These are phyloP conservation scores for Acrobasis suavella DNA, from an alignment of 2,888 invertebrate genomes.

Conservation along the genomic window DNA sequence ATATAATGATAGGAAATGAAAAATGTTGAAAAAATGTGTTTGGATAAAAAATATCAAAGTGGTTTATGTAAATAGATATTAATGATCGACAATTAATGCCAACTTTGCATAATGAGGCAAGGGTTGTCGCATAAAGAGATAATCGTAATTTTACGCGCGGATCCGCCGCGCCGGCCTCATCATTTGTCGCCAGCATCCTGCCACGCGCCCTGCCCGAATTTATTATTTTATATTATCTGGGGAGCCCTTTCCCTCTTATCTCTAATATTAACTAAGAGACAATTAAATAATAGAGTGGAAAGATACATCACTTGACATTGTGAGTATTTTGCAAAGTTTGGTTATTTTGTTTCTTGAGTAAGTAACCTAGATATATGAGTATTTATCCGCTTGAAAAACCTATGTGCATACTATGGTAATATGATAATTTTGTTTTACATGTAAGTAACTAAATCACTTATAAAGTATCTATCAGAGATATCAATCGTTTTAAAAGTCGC, in stretches of 20 bases:
- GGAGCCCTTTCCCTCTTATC: constrained; percentile 68
- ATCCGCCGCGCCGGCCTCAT: constrained; percentile 49
- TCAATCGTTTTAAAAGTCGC: too few species aligned
- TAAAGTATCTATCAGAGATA: too few species aligned
- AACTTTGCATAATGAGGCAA: constrained; percentile 74
- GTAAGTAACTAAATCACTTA: too few species aligned
- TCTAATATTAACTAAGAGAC: constrained; percentile 55
- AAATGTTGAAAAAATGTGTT: too few species aligned
- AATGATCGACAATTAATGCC: constrained; percentile 58
- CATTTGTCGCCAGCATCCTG: constrained; percentile 82
- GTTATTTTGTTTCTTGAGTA: background rate
- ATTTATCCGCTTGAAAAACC: background rate
- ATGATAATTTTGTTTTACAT: too few species aligned
- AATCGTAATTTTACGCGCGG: constrained; percentile 78
- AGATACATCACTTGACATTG: constrained; percentile 22
- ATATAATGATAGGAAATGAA: too few species aligned
- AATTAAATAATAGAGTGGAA: constrained; percentile 58
- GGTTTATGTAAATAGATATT: constrained; percentile 35
- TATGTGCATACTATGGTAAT: background rate
- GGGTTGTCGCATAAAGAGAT: constrained; percentile 70
- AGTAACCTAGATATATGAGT: too few species aligned
- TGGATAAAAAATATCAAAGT: too few species aligned
- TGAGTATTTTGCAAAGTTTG: background rate
- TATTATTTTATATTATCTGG: constrained; percentile 74
- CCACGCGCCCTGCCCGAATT: constrained; percentile 71